Evolutionary conservation across 2,113 vertebrate species (phyloP).

Genomic region (Rhynchopsitta pachyrhyncha): DNA sequence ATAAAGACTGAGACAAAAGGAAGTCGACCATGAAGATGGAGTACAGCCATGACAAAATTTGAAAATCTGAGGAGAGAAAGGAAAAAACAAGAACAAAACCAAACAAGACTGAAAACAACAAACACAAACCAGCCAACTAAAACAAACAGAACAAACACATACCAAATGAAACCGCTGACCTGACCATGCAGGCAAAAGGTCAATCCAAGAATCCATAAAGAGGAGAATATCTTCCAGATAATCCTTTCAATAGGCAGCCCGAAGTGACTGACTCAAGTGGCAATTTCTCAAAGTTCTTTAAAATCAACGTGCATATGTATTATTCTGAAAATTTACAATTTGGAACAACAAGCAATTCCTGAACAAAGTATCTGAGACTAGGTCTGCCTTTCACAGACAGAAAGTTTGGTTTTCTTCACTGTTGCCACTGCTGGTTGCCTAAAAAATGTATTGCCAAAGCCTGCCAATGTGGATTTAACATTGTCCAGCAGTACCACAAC

Average conservation of each 20-base stretch:
- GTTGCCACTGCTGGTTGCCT: not conserved
- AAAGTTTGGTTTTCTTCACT: not conserved
- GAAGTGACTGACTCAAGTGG: not conserved
- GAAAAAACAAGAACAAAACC: not conserved
- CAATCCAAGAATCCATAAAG: not conserved
- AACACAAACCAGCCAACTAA: not conserved
- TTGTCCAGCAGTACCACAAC: not conserved
- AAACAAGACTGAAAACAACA: not conserved
- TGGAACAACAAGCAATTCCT: not conserved
- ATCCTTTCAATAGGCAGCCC: not conserved
- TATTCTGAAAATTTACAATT: not conserved
- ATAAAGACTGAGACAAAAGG: not conserved
- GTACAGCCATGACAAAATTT: not conserved
- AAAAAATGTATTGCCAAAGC: not conserved
- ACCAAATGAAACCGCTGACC: not conserved
- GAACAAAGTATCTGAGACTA: not conserved
- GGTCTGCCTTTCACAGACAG: not conserved
- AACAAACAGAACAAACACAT: not conserved
- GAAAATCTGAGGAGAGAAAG: not conserved
- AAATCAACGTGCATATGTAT: not conserved
- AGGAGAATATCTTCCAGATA: not conserved
- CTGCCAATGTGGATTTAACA: not conserved
- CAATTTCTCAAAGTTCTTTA: not conserved
- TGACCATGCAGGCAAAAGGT: not conserved
- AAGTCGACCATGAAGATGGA: not conserved